Evolutionary conservation across 64 coral and sea anemone genomes (phyloP).

Genomic region (Stylophora pistillata): DNA sequence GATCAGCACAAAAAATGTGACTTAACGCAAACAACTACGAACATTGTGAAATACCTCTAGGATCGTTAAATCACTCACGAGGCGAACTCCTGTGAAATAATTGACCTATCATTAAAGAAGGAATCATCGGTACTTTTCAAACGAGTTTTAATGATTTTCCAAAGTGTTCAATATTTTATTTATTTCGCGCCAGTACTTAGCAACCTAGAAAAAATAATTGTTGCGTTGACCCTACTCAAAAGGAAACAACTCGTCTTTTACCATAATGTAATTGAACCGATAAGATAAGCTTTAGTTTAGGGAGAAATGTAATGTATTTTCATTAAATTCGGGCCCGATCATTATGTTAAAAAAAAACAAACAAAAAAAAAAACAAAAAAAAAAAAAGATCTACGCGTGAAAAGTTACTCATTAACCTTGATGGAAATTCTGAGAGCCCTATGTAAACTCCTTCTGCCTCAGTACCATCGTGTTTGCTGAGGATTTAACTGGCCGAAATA

Average conservation of each 20-base stretch:
- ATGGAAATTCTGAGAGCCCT: neutral
- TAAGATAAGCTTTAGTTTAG: neutral
- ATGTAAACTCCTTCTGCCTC: neutral
- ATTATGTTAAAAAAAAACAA: too few species aligned
- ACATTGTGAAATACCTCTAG: neutral
- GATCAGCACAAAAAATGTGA: too few species aligned
- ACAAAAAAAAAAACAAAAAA: too few species aligned
- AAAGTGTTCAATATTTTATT: conserved; percentile 24
- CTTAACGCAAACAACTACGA: too few species aligned
- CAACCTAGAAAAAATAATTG: neutral
- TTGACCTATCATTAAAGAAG: neutral
- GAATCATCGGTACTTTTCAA: neutral
- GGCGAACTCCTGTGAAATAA: too few species aligned
- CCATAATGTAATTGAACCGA: neutral
- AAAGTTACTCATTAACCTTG: neutral
- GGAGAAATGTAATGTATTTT: neutral
- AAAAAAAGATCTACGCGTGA: neutral
- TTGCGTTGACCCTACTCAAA: neutral
- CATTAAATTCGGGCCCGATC: neutral
- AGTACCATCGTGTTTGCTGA: neutral
- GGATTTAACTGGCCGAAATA: neutral
- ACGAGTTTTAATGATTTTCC: neutral
- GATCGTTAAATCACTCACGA: neutral
- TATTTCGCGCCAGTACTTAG: neutral
- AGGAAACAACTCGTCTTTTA: neutral